phyloP scores from a whole-genome alignment of 2,797 vertebrate species.

The Lagodon rhomboides region DNA sequence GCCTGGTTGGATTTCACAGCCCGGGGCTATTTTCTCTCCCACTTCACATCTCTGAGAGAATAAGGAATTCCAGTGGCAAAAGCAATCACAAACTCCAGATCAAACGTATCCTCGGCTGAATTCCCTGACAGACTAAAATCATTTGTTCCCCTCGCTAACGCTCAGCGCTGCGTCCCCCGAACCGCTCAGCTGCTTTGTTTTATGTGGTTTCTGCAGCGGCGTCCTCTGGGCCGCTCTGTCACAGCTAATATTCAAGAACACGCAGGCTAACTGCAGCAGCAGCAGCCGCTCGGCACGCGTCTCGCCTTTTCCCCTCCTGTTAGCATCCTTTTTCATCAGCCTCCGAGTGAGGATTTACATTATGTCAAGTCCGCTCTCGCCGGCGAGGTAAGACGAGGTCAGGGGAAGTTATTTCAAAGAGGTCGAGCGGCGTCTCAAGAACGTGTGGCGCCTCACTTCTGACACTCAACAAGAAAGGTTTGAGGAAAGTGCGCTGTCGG shows the following conservation, averaged over 20 bases:
- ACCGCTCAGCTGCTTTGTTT: constrained; percentile 77
- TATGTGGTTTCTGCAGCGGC: constrained; percentile 79
- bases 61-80: constrained; percentile 81
- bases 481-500: constrained; percentile 66
- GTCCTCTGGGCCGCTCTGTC: constrained; percentile 84
- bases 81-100: constrained; percentile 82
- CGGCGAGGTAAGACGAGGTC: constrained; percentile 58
- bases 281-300: constrained; percentile 58
- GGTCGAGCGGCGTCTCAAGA: constrained; percentile 40
- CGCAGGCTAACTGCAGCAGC: constrained; percentile 67
- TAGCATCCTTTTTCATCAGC: constrained; percentile 74
- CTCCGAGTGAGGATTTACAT: constrained; percentile 49
- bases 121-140: constrained; percentile 85
- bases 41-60: constrained; percentile 81
- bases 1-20: constrained; percentile 66
- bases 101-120: constrained; percentile 85
- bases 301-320: constrained; percentile 61
- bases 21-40: constrained; percentile 79
- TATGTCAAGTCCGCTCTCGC: constrained; percentile 41
- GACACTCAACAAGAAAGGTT: constrained; percentile 48
- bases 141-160: constrained; percentile 81
- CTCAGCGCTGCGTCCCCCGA: constrained; percentile 67
- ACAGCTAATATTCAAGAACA: constrained; percentile 83
- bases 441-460: constrained; percentile 11
- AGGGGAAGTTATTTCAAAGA: constrained; percentile 68